Base-by-base conservation (phyloP, 2,113 vertebrate genomes). In the Phalacrocorax pelagicus region DNA sequence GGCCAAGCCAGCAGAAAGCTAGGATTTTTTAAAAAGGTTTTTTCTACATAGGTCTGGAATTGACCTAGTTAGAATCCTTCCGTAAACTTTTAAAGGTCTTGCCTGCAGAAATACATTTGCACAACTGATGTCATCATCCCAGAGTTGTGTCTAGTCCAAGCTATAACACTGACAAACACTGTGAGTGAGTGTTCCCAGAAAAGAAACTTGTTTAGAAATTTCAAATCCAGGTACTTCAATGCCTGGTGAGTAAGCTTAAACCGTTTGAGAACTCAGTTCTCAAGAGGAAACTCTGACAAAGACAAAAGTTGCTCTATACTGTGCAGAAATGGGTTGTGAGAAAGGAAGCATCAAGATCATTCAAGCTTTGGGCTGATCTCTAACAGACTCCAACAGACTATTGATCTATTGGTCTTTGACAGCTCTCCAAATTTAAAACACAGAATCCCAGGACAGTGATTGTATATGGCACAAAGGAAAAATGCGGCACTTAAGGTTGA, bases 71-170 rank as follows among this genome's bases (percentile, higher is more conserved):
- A 91, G 84, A 91, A 92, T 94, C 73, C 40, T 92, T 90, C 78
- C 73, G 72, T 96, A 96, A 97, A 96, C 94, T 97, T 92, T 86
- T 79, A 94, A 92, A 95, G 87, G 87, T 95, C 90, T 94, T 4
- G 59, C 40, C 87, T 69, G 66, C 29, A 95, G 70, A 40, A 91
- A 89, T 34, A 78, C 36, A 44, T 92, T 84, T 87, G 78, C 47
- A 92, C 42, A 74, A 57, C 69, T 81, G 46, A 78, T 52, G 69
- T 44, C 36, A 62, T 78, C 52, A 89, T 75, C 29, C 15, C 0
- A 3, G 49, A 87, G 66, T 11, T 75, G 57, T 52, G 40, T 80
- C 81, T 79, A 90, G 44, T 85, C 78, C 54, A 65, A 77, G 32
- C 70, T 93, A 18, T 82, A 85, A 92, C 58, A 90, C 32, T 46